Evolutionary conservation across 2,888 invertebrate species (phyloP).

Genomic region (Automeris io): DNA sequence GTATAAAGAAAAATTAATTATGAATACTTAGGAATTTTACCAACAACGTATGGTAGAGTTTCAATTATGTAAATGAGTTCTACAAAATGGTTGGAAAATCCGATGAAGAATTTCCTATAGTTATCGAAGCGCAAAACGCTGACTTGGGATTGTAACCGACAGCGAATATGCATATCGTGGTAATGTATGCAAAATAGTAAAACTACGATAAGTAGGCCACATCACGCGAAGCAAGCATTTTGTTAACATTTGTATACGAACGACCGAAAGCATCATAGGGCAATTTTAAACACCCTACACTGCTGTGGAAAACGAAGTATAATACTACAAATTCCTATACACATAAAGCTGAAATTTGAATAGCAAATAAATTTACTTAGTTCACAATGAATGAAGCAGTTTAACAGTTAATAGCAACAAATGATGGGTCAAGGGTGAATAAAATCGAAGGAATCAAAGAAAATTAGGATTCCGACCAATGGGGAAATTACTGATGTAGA

Average conservation of each 20-base stretch:
- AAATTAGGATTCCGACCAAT: slow-evolving; percentile 16
- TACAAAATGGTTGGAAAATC: slow-evolving; percentile 6
- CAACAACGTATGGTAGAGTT: background rate
- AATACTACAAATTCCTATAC: slow-evolving; percentile 15
- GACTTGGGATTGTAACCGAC: slow-evolving; percentile 36
- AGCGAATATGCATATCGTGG: slow-evolving; percentile 43
- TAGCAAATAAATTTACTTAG: slow-evolving; percentile 13
- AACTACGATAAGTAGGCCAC: slow-evolving; percentile 58
- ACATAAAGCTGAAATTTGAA: slow-evolving; percentile 26
- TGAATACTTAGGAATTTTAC: too few species aligned
- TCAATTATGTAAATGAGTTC: slow-evolving; percentile 7
- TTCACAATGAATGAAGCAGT: slow-evolving; percentile 19
- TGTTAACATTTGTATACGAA: slow-evolving; percentile 63
- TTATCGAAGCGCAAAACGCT: slow-evolving; percentile 24
- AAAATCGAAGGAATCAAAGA: slow-evolving; percentile 18
- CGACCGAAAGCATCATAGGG: slow-evolving; percentile 32
- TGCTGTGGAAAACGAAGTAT: slow-evolving; percentile 13
- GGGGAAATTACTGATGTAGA: slow-evolving; percentile 8
- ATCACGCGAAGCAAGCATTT: slow-evolving; percentile 71
- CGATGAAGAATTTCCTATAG: slow-evolving; percentile 5
- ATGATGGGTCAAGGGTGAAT: slow-evolving; percentile 68
- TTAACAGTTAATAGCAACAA: slow-evolving; percentile 54
- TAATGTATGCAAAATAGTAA: slow-evolving; percentile 73
- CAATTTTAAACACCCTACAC: slow-evolving; percentile 25
- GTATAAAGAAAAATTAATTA: too few species aligned